Percentiles rank a stretch among this genome's conserved stretches.
Conservation (phyloP, 1,140 invertebrate genomes). For the Tribolium madens region DNA sequence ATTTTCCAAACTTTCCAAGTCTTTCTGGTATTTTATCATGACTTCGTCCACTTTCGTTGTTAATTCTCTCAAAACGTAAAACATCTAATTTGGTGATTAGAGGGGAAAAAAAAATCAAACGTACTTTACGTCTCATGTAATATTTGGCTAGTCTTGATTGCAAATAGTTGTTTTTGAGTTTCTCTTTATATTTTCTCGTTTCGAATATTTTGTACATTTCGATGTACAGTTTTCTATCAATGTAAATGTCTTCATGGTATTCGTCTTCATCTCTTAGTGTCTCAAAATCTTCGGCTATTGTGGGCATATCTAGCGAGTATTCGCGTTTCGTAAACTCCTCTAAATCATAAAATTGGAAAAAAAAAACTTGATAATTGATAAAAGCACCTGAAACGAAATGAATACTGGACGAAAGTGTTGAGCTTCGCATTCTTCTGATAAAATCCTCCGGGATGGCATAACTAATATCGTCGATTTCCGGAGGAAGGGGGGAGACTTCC, state of each 20-base stretch:
- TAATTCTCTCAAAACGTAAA: neutral
- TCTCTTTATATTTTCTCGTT: neutral
- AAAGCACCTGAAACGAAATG: too few species aligned
- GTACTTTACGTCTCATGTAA: neutral
- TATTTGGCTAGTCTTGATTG: neutral
- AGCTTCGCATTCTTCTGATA: too few species aligned
- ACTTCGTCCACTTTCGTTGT: neutral
- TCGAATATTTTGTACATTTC: neutral
- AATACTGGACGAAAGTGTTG: too few species aligned
- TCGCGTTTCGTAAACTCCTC: too few species aligned
- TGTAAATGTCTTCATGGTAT: neutral
- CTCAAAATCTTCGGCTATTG: too few species aligned
- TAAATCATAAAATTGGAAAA: too few species aligned
- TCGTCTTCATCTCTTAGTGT: too few species aligned
- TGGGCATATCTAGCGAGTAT: too few species aligned
- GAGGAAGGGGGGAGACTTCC: too few species aligned
- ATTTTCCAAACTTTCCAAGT: neutral
- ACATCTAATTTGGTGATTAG: neutral
- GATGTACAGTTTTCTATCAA: slow-evolving; percentile 1
- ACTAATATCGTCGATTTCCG: too few species aligned
- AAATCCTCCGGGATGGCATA: too few species aligned
- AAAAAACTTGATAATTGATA: too few species aligned
- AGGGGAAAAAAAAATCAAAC: neutral
- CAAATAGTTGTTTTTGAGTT: slow-evolving; percentile 4
- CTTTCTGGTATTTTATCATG: neutral